Percentiles rank a stretch among this genome's conserved stretches.
Conservation (phyloP, 2,113 vertebrate genomes). For the Pipra filicauda region DNA sequence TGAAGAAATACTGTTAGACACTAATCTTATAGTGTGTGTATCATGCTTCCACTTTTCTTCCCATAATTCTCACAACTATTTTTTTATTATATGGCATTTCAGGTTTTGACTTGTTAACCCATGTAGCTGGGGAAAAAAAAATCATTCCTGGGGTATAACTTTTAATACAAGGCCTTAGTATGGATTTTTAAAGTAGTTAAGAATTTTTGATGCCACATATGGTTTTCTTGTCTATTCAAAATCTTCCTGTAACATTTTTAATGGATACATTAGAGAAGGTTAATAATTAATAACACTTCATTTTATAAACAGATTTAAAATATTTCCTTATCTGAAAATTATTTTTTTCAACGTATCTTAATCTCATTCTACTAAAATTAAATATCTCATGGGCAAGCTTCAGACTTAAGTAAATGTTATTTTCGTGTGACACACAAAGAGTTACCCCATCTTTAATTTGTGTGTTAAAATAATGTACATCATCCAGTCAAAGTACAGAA, state of each 20-base stretch:
- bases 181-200: background rate
- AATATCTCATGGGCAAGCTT: background rate
- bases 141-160: background rate
- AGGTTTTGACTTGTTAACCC: background rate
- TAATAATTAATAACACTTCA: background rate
- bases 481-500: background rate
- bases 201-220: background rate
- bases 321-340: background rate
- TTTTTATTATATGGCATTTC: background rate
- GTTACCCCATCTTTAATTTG: background rate
- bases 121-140: background rate
- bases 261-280: background rate
- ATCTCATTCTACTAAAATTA: background rate
- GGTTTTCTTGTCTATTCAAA: background rate
- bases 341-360: background rate
- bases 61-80: background rate
- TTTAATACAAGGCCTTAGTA: background rate
- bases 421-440: background rate
- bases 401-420: background rate
- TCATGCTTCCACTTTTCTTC: background rate
- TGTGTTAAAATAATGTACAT: background rate
- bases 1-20: background rate
- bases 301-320: background rate
- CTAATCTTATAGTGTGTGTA: background rate
- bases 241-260: background rate